Percentiles rank a stretch among this genome's conserved stretches.
Conservation (phyloP, 2,113 vertebrate species). For the Thymallus thymallus region DNA sequence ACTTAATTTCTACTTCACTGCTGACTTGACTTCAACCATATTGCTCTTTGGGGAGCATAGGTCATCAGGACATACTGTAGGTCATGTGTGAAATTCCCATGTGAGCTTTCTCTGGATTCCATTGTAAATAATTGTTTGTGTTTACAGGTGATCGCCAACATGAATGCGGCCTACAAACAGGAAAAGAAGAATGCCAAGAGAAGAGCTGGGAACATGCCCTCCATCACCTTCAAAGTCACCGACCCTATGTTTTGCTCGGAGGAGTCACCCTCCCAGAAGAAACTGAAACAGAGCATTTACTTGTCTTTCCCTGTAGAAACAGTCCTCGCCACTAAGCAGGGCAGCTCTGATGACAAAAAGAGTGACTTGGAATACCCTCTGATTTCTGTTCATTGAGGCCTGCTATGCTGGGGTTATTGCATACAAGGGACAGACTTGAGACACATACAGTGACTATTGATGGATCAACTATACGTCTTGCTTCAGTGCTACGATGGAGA, state of each 20-base stretch:
- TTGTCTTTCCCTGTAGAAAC: slow-evolving; percentile 82
- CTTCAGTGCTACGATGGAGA: not conserved
- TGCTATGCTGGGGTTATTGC: not conserved
- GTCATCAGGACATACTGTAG: not conserved
- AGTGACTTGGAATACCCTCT: slow-evolving; percentile 59
- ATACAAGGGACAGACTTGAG: not conserved
- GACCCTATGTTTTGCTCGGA: slow-evolving; percentile 62
- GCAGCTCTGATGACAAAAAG: slow-evolving; percentile 55
- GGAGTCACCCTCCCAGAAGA: slow-evolving; percentile 68
- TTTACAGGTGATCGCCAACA: slow-evolving; percentile 81
- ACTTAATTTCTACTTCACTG: too few relatives aligned
- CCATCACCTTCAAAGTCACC: slow-evolving; percentile 71
- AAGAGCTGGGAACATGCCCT: slow-evolving; percentile 59
- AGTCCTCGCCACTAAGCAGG: slow-evolving; percentile 72
- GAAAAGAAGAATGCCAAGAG: slow-evolving; percentile 76
- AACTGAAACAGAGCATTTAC: slow-evolving; percentile 77
- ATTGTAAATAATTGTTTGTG: slow-evolving; percentile 1
- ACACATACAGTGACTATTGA: not conserved
- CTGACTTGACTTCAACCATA: not conserved
- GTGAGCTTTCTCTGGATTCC: not conserved
- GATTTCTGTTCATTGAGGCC: slow-evolving; percentile 56
- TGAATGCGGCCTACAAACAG: slow-evolving; percentile 79
- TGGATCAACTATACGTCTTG: not conserved
- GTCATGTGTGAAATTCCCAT: too few relatives aligned
- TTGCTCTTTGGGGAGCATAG: not conserved